phyloP scores from a whole-genome alignment of 2,113 vertebrate species.

The Hiodon tergisus region DNA sequence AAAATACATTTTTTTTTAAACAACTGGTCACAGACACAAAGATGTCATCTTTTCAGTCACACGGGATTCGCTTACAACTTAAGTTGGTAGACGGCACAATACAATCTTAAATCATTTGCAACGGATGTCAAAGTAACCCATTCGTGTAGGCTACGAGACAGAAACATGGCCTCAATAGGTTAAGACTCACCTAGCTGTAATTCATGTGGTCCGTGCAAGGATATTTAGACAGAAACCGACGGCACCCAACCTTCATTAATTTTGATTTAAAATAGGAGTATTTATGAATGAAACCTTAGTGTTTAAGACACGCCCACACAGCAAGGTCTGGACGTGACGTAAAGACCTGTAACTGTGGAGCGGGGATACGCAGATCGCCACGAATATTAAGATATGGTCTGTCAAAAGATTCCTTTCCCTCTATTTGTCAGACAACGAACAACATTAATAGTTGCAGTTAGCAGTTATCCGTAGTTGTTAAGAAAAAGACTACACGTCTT shows the following conservation, averaged over 20 bases:
- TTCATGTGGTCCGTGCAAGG: slow-evolving; percentile 45
- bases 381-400: slow-evolving; percentile 2
- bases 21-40: not conserved
- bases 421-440: not conserved
- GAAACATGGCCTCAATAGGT: slow-evolving; percentile 15
- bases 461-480: no score
- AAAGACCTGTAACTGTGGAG: slow-evolving; percentile 25
- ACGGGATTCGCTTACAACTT: slow-evolving; percentile 1
- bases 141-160: slow-evolving; percentile 9
- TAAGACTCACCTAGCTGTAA: slow-evolving; percentile 57
- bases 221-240: slow-evolving; percentile 36
- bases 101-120: slow-evolving; percentile 26
- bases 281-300: slow-evolving; percentile 72
- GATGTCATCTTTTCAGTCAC: not conserved
- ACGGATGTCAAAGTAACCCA: slow-evolving; percentile 19
- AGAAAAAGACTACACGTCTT: no score
- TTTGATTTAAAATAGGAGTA: slow-evolving; percentile 59
- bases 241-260: slow-evolving; percentile 48
- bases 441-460: not conserved
- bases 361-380: slow-evolving; percentile 7
- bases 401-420: not conserved
- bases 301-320: slow-evolving; percentile 62
- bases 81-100: slow-evolving; percentile 1
- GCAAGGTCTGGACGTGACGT: slow-evolving; percentile 46
- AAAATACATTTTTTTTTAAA: no score